These are phyloP conservation scores for Synanthedon myopaeformis DNA, from an alignment of 2,888 invertebrate genomes.

Conservation along the genomic window DNA sequence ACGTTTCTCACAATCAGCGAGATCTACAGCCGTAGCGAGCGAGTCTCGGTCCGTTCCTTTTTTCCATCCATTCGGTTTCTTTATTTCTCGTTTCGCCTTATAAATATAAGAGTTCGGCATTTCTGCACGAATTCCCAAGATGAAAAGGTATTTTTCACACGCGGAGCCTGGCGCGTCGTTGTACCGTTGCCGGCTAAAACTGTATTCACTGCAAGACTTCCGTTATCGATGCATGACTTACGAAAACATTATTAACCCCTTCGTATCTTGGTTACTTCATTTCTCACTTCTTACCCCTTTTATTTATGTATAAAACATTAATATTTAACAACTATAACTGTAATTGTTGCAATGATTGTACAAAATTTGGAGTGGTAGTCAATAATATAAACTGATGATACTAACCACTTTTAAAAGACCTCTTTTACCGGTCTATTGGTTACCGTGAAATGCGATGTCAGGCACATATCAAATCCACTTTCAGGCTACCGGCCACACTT, in stretches of 20 bases:
- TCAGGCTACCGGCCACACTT: too few relatives aligned
- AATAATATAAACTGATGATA: too few relatives aligned
- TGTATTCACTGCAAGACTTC: conserved; percentile 32
- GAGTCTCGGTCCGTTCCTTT: conserved; percentile 27
- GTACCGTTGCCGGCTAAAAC: conserved; percentile 25
- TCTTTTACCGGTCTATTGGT: too few relatives aligned
- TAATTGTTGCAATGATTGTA: too few relatives aligned
- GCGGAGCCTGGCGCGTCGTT: conserved; percentile 27
- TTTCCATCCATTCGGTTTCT: conserved; percentile 58
- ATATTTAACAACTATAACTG: too few relatives aligned
- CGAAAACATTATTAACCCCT: conserved; percentile 9
- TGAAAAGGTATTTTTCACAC: conserved; percentile 63
- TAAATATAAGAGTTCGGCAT: conserved; percentile 64
- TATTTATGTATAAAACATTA: too few relatives aligned
- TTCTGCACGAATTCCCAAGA: conserved; percentile 61
- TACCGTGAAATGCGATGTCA: too few relatives aligned
- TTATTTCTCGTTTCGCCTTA: conserved; percentile 58
- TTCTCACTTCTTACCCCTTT: too few relatives aligned
- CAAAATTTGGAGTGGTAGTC: too few relatives aligned
- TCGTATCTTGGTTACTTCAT: too few relatives aligned
- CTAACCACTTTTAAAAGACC: too few relatives aligned
- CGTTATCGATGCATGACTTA: conserved; percentile 33
- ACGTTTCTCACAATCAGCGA: conserved; percentile 62
- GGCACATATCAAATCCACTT: too few relatives aligned
- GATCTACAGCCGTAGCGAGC: conserved; percentile 48